Evolutionary conservation across 64 coral and sea anemone species (phyloP), one percentile per base, ranked within the genome.

Genomic region (Montipora capricornis): DNA sequence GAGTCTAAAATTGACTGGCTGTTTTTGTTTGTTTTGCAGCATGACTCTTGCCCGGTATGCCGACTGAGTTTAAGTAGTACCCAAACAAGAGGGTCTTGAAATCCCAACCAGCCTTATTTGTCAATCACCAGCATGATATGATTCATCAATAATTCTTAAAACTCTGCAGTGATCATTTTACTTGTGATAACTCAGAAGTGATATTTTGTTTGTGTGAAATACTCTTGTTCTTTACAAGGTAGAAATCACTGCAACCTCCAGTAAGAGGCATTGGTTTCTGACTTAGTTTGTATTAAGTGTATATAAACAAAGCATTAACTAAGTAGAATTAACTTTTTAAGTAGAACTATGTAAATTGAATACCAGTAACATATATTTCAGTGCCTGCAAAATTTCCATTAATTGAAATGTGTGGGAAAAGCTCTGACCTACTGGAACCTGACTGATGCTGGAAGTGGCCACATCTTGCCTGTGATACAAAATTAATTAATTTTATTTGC

Each of bases 41-140:
- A 92, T 59, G 90, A 92, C 19, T 92, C 90, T 24, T 92, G 90
- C 48, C 90, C 90, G 64, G 75, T 92, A 2, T 92, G 90, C 82
- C 79, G 90, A 26, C 8, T 92, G 16, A 92, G 90, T 59, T 47
- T 92, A 44, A 92, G 47, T 78, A 83, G 80, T 15, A 85, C 82
- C 1, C 82, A 86, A 12, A 86, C 82, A 70, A 86, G 82, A 86
- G 82, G 64, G 37, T 86, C 82, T 71, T 70, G 82, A 86, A 10
- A 14, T 19, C 3, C 13, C n/a, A 9, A 20, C 19, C 76, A 19
- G 17, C 5, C 44, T 20, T 26, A 47, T 48, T 47, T 70, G 44
- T 3, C 47, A 11, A 11, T n/a, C 62, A 70, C 6, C 66, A 20
- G 46, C 19, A 47, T 37, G 64, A 86, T 86, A 5, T 8, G 37